phyloP scores from a whole-genome alignment of 2,113 vertebrate genomes.

The Lycocorax pyrrhopterus region DNA sequence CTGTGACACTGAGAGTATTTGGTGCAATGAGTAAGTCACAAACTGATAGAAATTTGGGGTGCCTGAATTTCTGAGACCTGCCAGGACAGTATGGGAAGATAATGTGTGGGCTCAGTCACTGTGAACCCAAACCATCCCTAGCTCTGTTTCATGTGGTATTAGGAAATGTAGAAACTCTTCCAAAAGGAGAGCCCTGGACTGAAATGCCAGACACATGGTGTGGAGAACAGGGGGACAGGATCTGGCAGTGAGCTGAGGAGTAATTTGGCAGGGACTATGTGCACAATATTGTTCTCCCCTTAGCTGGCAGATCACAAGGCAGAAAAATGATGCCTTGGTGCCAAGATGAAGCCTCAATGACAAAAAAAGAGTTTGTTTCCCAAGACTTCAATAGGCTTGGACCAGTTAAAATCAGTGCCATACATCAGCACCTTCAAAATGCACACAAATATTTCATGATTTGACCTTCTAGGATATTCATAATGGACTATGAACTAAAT shows the following conservation, averaged over 20 bases:
- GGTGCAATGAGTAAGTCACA: not conserved
- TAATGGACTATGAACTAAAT: not conserved
- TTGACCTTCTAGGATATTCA: not conserved
- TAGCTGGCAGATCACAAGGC: not conserved
- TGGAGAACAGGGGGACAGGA: not conserved
- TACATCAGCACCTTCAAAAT: not conserved
- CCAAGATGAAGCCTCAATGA: not conserved
- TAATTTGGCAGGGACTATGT: not conserved
- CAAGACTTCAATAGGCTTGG: not conserved
- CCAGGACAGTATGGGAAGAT: not conserved
- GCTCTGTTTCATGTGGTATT: not conserved
- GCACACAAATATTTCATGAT: not conserved
- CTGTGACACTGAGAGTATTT: not conserved
- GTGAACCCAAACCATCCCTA: not conserved
- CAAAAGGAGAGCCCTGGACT: not conserved
- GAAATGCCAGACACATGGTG: fast-evolving
- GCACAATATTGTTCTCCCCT: not conserved
- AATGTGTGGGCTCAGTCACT: not conserved
- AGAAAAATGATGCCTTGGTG: not conserved
- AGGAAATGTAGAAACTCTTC: not conserved
- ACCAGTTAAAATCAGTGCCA: not conserved
- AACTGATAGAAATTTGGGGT: not conserved
- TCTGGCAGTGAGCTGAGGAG: not conserved
- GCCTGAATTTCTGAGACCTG: not conserved
- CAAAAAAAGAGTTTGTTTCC: not conserved